Conservation (phyloP, 2,797 vertebrate genomes). For the Amphiprion clarkii region DNA sequence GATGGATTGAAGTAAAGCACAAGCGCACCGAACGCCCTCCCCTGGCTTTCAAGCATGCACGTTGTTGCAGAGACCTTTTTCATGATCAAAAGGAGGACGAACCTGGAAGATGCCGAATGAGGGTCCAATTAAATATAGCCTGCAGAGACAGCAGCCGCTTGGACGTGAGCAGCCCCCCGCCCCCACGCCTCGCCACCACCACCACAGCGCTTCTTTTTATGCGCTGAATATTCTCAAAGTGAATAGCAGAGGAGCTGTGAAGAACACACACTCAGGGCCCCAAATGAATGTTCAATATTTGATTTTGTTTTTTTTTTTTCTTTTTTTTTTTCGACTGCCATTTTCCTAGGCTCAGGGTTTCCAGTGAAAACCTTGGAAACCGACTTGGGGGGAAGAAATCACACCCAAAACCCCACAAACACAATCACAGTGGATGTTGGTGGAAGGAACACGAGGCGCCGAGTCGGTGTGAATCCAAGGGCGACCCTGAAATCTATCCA, state of each 20-base stretch:
- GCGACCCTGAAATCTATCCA: constrained; percentile 1
- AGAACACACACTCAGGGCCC: constrained; percentile 58
- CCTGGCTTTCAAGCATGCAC: constrained; percentile 74
- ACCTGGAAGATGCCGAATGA: constrained; percentile 84
- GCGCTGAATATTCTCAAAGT: constrained; percentile 80
- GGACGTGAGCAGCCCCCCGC: constrained; percentile 63
- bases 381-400: constrained; percentile 25
- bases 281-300: constrained; percentile 79
- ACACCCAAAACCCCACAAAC: constrained; percentile 28
- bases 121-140: constrained; percentile 87
- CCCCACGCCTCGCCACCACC: constrained; percentile 44
- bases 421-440: constrained; percentile 32
- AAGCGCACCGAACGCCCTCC: constrained; percentile 73
- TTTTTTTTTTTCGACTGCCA: constrained; percentile 34
- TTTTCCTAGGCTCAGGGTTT: constrained; percentile 59
- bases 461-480: constrained; percentile 24
- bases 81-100: constrained; percentile 83
- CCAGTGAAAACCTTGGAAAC: constrained; percentile 44
- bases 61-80: constrained; percentile 78
- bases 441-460: constrained; percentile 13
- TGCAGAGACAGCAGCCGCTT: constrained; percentile 77
- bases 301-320: constrained; percentile 64
- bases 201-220: constrained; percentile 65
- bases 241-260: constrained; percentile 71
- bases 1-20: constrained; percentile 74